These are phyloP conservation scores for Halesus radiatus DNA, from an alignment of 1,140 invertebrate genomes.

Conservation along the genomic window DNA sequence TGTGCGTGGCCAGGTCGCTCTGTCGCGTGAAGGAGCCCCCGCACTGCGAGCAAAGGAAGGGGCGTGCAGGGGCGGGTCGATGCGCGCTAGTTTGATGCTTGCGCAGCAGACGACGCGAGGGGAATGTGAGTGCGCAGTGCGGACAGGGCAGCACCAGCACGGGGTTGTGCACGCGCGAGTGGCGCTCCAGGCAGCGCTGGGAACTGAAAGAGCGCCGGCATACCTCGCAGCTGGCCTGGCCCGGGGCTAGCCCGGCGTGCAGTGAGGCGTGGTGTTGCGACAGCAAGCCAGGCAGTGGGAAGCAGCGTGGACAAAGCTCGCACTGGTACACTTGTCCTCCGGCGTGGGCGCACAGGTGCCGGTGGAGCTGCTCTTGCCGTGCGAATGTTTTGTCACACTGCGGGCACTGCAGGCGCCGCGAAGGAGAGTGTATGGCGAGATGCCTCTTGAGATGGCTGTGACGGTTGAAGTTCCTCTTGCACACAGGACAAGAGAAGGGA, in stretches of 20 bases:
- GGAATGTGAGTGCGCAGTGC: constrained; percentile 71
- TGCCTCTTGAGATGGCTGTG: constrained; percentile 13
- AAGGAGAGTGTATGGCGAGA: not conserved
- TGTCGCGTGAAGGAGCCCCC: constrained; percentile 57
- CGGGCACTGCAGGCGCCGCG: not conserved
- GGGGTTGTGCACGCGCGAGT: constrained; percentile 66
- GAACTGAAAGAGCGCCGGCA: constrained; percentile 67
- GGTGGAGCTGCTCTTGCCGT: constrained; percentile 63
- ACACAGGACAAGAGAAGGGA: constrained; percentile 3
- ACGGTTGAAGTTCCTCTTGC: constrained; percentile 1
- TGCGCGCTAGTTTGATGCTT: constrained; percentile 69
- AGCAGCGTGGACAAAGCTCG: not conserved
- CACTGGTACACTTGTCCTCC: constrained; percentile 62
- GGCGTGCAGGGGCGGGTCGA: constrained; percentile 55
- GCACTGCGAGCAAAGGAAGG: constrained; percentile 72
- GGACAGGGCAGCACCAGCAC: constrained; percentile 68
- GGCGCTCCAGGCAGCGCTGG: constrained; percentile 68
- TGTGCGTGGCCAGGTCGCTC: constrained; percentile 61
- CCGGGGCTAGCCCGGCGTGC: constrained; percentile 59
- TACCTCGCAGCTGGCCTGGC: constrained; percentile 62
- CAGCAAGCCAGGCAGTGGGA: not conserved
- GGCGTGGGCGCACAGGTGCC: constrained; percentile 65
- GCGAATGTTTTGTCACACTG: constrained; percentile 8
- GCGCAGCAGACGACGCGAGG: constrained; percentile 68
- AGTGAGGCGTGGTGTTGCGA: constrained; percentile 65